These are phyloP conservation scores for Tipula vernalis DNA, from an alignment of 2,888 invertebrate genomes.

Conservation along the genomic window DNA sequence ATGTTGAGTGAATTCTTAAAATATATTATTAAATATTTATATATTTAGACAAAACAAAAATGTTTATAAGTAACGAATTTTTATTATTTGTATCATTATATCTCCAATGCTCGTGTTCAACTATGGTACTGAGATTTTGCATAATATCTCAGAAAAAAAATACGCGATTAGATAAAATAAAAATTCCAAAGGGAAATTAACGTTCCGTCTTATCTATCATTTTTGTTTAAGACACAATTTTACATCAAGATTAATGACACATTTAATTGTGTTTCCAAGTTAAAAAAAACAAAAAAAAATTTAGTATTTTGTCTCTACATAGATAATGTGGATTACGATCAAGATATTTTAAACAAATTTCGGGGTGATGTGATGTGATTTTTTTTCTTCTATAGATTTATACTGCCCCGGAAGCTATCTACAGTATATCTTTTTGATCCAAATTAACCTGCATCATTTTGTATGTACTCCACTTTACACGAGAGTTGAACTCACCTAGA, in stretches of 20 bases:
- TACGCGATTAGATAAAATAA: neutral
- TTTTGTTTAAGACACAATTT: neutral
- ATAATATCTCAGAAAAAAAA: neutral
- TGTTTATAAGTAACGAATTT: neutral
- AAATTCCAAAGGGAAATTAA: neutral
- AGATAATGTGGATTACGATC: neutral
- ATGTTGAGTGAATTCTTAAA: neutral
- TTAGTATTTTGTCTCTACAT: neutral
- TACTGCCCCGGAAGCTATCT: neutral
- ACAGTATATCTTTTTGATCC: neutral
- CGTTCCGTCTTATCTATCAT: neutral
- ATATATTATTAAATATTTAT: neutral
- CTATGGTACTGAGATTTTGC: neutral
- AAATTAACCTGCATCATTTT: neutral
- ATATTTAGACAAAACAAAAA: neutral
- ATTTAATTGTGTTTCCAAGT: neutral
- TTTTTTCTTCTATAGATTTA: neutral
- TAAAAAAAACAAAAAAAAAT: neutral
- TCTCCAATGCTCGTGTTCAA: neutral
- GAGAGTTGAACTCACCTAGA: neutral
- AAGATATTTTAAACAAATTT: neutral
- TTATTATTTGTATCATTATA: too few species aligned
- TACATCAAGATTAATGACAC: neutral
- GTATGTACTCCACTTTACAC: too few species aligned
- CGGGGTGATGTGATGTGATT: neutral